Percentiles rank a stretch among this genome's conserved stretches.
Evolutionary conservation across 23 tunicate genomes (phyloP).

Genomic region (Ciona savignyi): DNA sequence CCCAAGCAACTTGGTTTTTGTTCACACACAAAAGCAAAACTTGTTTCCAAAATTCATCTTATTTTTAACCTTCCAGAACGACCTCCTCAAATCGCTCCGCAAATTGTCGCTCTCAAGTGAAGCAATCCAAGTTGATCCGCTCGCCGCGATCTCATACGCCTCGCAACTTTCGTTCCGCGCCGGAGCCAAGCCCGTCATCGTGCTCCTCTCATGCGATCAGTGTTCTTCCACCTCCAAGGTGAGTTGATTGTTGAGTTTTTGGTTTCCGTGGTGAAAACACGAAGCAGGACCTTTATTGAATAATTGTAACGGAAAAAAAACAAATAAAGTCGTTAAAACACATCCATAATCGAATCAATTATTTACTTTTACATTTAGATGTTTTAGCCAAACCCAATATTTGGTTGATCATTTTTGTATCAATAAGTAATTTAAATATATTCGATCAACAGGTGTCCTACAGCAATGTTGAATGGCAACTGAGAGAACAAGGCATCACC

Average conservation of each 20-base stretch:
- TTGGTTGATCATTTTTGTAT: too few relatives aligned
- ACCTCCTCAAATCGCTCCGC: conserved; percentile 15
- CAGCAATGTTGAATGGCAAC: conserved; percentile 32
- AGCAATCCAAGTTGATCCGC: conserved; percentile 32
- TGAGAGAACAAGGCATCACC: conserved; percentile 53
- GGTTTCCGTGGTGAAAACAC: too few relatives aligned
- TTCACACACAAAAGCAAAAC: not conserved
- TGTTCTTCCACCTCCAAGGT: conserved; percentile 19
- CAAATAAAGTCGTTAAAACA: too few relatives aligned
- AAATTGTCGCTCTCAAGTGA: conserved; percentile 16
- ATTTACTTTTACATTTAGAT: too few relatives aligned
- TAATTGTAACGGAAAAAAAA: too few relatives aligned
- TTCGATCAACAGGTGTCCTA: not conserved
- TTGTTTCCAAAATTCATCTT: not conserved
- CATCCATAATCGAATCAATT: too few relatives aligned
- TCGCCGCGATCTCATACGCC: conserved; percentile 69
- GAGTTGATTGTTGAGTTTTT: not conserved
- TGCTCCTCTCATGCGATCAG: conserved; percentile 56
- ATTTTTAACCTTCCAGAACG: conserved; percentile 7
- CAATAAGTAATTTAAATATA: too few relatives aligned
- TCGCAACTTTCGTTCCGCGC: conserved; percentile 80
- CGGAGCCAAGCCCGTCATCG: conserved; percentile 73
- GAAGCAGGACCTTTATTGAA: too few relatives aligned
- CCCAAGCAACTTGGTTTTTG: too few relatives aligned
- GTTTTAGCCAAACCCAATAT: too few relatives aligned